Evolutionary conservation across 2,113 vertebrate genomes (phyloP).

Genomic region (Gallinago paraguaiae): DNA sequence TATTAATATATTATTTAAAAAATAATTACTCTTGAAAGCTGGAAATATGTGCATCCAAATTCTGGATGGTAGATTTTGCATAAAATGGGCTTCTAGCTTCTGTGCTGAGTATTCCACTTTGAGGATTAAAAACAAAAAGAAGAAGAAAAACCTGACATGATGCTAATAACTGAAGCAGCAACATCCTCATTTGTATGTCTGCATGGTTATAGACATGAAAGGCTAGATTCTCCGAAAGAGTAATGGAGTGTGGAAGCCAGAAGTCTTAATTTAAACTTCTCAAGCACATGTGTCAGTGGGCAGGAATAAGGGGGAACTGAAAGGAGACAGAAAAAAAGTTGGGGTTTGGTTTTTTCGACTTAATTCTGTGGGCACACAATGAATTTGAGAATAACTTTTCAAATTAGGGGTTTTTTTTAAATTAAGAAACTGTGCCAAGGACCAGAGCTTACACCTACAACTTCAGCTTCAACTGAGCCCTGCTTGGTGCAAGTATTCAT

Average conservation of each 20-base stretch:
- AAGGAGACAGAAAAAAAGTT: background rate
- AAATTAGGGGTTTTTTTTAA: background rate
- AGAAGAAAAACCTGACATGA: background rate
- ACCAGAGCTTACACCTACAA: background rate
- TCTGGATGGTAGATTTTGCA: background rate
- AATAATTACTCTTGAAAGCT: background rate
- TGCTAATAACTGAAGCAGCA: background rate
- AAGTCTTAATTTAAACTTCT: background rate
- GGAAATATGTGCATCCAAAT: background rate
- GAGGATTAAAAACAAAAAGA: slow-evolving; percentile 2
- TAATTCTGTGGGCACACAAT: background rate
- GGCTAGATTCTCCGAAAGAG: background rate
- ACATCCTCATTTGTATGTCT: background rate
- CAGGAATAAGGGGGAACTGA: background rate
- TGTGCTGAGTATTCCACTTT: background rate
- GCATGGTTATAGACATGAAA: background rate
- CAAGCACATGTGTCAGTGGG: background rate
- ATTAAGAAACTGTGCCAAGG: background rate
- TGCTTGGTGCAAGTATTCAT: background rate
- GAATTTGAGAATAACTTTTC: background rate
- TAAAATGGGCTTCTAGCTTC: background rate
- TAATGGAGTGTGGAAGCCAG: background rate
- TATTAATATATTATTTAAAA: background rate
- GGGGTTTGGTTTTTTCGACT: rapidly evolving
- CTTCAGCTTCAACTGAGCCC: background rate